Percentiles rank a stretch among this genome's conserved stretches.
Evolutionary conservation across 2,888 invertebrate genomes (phyloP).

Genomic region (Tanytarsus gracilentus): DNA sequence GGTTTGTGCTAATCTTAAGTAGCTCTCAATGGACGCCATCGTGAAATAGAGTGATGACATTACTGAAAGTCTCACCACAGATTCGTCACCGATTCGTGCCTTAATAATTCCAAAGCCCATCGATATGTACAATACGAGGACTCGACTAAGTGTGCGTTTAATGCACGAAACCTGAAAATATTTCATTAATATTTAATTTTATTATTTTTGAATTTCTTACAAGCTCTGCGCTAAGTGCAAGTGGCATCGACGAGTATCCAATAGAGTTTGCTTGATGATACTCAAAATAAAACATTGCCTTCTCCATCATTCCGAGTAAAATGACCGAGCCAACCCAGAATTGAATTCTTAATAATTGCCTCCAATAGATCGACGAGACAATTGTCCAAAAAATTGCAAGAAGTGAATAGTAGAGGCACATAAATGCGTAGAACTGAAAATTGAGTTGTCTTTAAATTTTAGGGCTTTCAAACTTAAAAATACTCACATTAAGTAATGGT

Average conservation of each 20-base stretch:
- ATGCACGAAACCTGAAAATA: slow-evolving; percentile 70
- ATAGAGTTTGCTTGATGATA: slow-evolving; percentile 68
- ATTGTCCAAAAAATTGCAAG: slow-evolving; percentile 73
- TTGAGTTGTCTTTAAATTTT: slow-evolving; percentile 13
- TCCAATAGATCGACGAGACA: slow-evolving; percentile 79
- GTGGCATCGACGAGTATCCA: slow-evolving; percentile 55
- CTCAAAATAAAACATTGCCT: slow-evolving; percentile 84
- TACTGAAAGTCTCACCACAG: slow-evolving; percentile 78
- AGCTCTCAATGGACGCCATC: slow-evolving; percentile 77
- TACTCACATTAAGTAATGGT: slow-evolving; percentile 69
- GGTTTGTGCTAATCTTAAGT: slow-evolving; percentile 61
- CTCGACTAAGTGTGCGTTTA: slow-evolving; percentile 82
- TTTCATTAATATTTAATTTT: not conserved
- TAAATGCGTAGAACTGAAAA: slow-evolving; percentile 73
- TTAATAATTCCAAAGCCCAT: slow-evolving; percentile 82
- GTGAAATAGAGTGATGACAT: slow-evolving; percentile 76
- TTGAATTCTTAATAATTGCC: slow-evolving; percentile 82
- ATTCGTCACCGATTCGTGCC: slow-evolving; percentile 43
- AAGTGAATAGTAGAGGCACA: slow-evolving; percentile 82
- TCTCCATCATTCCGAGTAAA: slow-evolving; percentile 74
- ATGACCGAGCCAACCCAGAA: slow-evolving; percentile 95
- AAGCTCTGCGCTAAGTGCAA: slow-evolving; percentile 71
- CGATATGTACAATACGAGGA: slow-evolving; percentile 90
- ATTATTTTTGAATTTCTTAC: slow-evolving; percentile 1
- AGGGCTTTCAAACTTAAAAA: not conserved